Evolutionary conservation across 2,113 vertebrate genomes (phyloP).

Genomic region (Nothoprocta perdicaria): DNA sequence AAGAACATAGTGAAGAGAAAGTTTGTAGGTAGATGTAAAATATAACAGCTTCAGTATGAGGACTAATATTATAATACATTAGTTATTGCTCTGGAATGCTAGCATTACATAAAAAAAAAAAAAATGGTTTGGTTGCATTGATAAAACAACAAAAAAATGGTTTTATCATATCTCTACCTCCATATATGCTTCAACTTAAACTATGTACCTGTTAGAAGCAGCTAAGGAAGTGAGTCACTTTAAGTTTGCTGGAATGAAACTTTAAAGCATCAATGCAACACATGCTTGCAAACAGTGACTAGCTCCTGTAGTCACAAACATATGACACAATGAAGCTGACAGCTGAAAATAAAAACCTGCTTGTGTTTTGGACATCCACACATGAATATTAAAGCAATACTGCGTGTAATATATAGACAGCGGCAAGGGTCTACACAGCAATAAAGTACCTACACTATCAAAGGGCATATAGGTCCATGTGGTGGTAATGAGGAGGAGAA

Average conservation of each 20-base stretch:
- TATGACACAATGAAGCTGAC: background rate
- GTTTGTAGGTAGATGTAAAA: background rate
- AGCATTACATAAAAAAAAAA: background rate
- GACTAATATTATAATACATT: background rate
- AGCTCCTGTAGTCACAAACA: background rate
- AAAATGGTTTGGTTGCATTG: no score
- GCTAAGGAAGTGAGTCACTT: background rate
- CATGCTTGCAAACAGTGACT: background rate
- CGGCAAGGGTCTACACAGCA: background rate
- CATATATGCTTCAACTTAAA: background rate
- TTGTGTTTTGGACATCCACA: background rate
- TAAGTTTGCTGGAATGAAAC: background rate
- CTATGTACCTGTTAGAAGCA: background rate
- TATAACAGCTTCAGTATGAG: background rate
- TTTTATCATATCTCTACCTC: background rate
- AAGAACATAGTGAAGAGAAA: background rate
- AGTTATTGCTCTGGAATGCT: background rate
- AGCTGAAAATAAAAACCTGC: background rate
- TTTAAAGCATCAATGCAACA: background rate
- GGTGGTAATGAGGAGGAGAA: background rate
- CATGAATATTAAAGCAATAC: constrained; percentile 11
- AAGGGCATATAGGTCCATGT: background rate
- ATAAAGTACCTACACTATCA: background rate
- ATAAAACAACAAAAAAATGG: background rate
- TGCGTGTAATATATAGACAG: background rate